Conservation (phyloP, 2,888 invertebrate species). For the Loripinus fragilis region DNA sequence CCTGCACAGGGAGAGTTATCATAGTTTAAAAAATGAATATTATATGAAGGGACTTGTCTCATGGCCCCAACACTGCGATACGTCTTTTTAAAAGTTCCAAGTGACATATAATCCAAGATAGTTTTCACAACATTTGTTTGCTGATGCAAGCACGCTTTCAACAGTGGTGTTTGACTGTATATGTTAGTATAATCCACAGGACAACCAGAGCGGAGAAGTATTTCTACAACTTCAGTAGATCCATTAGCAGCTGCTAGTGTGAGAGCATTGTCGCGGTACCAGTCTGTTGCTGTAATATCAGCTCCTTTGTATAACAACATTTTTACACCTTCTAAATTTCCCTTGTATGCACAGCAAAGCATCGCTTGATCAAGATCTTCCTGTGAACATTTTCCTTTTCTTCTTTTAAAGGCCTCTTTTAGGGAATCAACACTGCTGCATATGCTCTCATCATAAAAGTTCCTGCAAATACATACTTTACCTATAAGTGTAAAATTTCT, state of each 20-base stretch:
- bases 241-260: conserved; percentile 31
- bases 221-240: conserved; percentile 25
- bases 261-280: conserved; percentile 41
- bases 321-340: neutral
- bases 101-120: conserved; percentile 43
- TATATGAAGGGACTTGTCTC: neutral
- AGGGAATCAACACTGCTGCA: too few species aligned
- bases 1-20: too few species aligned
- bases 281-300: conserved; percentile 37
- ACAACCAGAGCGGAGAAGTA: conserved; percentile 33
- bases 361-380: too few species aligned
- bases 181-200: conserved; percentile 37
- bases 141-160: conserved; percentile 52
- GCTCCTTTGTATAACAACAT: neutral
- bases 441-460: too few species aligned
- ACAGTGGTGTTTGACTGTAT: conserved; percentile 41
- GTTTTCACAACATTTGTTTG: conserved; percentile 37
- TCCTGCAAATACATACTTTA: too few species aligned
- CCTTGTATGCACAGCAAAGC: too few species aligned
- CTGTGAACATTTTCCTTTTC: too few species aligned
- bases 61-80: neutral
- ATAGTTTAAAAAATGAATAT: neutral
- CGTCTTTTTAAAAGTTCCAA: conserved; percentile 16
- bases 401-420: too few species aligned
- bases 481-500: too few species aligned